A percentile compares a stretch with the other conserved stretches of the same genome.
phyloP scores from a whole-genome alignment of 2,888 invertebrate genomes.

The Petrolisthes manimaculis region DNA sequence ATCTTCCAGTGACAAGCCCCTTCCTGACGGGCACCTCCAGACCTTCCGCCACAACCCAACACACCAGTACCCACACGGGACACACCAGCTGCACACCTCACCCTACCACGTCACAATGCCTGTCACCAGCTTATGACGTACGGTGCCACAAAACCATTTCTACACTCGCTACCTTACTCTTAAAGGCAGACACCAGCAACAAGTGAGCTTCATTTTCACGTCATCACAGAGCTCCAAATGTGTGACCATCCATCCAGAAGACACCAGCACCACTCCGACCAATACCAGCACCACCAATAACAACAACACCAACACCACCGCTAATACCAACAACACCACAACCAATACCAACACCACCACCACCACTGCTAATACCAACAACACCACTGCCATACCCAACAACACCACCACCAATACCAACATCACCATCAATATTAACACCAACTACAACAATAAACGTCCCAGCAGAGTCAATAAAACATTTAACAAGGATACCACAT shows the following conservation, averaged over 20 bases:
- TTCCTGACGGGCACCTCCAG: constrained; percentile 26
- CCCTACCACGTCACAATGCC: constrained; percentile 46
- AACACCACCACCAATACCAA: too few species aligned
- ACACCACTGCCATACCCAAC: too few species aligned
- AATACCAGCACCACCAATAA: background rate
- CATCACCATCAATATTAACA: too few species aligned
- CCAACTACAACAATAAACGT: too few species aligned
- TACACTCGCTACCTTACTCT: constrained; percentile 5
- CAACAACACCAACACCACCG: too few species aligned
- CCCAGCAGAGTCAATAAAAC: too few species aligned
- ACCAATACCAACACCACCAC: too few species aligned
- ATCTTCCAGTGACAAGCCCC: constrained; percentile 45
- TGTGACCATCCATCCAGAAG: background rate
- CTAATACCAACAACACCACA: too few species aligned
- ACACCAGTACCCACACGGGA: constrained; percentile 24
- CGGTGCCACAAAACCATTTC: constrained; percentile 22
- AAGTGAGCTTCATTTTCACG: constrained; percentile 47
- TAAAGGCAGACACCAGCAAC: constrained; percentile 26
- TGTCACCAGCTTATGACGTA: constrained; percentile 50
- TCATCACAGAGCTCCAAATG: background rate
- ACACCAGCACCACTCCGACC: constrained; percentile 1
- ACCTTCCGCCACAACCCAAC: constrained; percentile 18
- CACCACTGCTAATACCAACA: too few species aligned
- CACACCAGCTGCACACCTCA: constrained; percentile 31
- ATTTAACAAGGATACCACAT: too few species aligned